These are phyloP conservation scores for Rhizoglyphus robini DNA, from an alignment of 1,140 invertebrate species.

Conservation along the genomic window DNA sequence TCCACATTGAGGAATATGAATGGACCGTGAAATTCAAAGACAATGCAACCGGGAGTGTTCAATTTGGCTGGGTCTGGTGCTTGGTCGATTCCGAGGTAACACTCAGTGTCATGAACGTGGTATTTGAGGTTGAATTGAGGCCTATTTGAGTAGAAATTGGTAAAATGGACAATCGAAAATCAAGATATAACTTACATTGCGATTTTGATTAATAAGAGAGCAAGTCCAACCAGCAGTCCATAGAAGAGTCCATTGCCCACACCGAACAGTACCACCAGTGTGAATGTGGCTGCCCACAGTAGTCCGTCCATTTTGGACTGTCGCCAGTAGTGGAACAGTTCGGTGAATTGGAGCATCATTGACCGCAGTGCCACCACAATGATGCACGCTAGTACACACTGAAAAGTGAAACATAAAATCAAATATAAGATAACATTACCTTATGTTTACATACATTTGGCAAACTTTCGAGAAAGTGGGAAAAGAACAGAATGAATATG, in stretches of 20 bases:
- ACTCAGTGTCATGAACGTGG: not conserved
- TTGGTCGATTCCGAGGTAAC: not conserved
- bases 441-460: conserved; percentile 28
- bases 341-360: conserved; percentile 65
- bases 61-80: not conserved
- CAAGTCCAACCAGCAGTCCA: not conserved
- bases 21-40: conserved; percentile 15
- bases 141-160: not conserved
- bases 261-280: not conserved
- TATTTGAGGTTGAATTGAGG: not conserved
- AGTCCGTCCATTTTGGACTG: conserved; percentile 65
- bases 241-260: not conserved
- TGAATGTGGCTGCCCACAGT: conserved; percentile 18
- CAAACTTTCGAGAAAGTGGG: conserved; percentile 33
- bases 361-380: conserved; percentile 80
- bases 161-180: not conserved
- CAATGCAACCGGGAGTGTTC: not conserved
- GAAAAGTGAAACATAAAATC: conserved; percentile 28
- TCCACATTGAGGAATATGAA: not conserved
- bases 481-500: conserved; percentile 39
- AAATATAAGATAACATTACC: not conserved
- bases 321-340: conserved; percentile 56
- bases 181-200: not conserved
- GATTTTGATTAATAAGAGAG: not conserved
- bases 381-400: conserved; percentile 70